These are phyloP conservation scores for Oligia latruncula DNA, from an alignment of 2,888 invertebrate genomes.

Conservation along the genomic window DNA sequence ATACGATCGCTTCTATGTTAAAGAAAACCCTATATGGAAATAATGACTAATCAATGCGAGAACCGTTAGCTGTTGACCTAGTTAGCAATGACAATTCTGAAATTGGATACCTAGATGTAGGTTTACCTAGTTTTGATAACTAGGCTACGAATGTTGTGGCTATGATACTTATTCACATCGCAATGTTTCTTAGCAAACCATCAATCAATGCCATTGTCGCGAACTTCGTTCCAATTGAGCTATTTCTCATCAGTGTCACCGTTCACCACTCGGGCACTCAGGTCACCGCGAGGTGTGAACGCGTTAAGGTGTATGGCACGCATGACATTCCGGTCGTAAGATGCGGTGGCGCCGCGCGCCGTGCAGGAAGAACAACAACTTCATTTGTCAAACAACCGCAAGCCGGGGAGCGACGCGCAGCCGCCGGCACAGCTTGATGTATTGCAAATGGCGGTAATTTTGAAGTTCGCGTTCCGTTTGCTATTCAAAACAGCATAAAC, in stretches of 20 bases:
- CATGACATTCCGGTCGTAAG: constrained; percentile 71
- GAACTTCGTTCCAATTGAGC: constrained; percentile 33
- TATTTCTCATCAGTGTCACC: constrained; percentile 48
- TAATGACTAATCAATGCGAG: constrained; percentile 57
- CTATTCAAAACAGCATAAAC: constrained; percentile 71
- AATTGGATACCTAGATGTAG: constrained; percentile 43
- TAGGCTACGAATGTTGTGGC: constrained; percentile 25
- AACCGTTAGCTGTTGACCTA: constrained; percentile 55
- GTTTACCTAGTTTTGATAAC: constrained; percentile 30
- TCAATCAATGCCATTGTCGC: constrained; percentile 53
- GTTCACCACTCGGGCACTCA: constrained; percentile 9
- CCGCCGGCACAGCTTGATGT: constrained; percentile 77
- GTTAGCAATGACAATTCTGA: constrained; percentile 48
- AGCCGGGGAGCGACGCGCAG: constrained; percentile 61
- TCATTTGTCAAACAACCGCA: constrained; percentile 88
- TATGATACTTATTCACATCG: constrained; percentile 26
- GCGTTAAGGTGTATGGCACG: constrained; percentile 51
- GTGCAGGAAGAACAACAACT: constrained; percentile 77
- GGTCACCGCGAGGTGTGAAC: constrained; percentile 39
- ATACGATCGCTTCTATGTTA: constrained; percentile 44
- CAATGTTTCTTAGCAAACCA: constrained; percentile 39
- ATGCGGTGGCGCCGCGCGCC: constrained; percentile 69
- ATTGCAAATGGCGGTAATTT: constrained; percentile 83
- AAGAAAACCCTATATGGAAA: constrained; percentile 49
- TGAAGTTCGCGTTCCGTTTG: constrained; percentile 81